phyloP scores from a whole-genome alignment of 2,888 invertebrate species.

The Eupithecia subfuscata region DNA sequence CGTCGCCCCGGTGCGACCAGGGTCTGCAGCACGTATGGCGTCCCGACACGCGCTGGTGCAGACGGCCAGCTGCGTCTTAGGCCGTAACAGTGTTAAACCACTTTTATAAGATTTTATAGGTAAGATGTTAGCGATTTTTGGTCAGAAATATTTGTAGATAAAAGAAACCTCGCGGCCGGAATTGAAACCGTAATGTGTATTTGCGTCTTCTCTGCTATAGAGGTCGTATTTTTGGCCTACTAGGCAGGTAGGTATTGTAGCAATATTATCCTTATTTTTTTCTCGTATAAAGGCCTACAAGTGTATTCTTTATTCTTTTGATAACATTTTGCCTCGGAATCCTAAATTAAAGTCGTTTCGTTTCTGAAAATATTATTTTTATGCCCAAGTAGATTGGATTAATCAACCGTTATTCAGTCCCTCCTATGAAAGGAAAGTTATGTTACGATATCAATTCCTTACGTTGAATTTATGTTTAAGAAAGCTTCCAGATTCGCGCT shows the following conservation, averaged over 20 bases:
- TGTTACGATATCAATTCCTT: slow-evolving; percentile 16
- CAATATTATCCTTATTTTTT: not conserved
- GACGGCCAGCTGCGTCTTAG: too few species aligned
- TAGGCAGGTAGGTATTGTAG: not conserved
- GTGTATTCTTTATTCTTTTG: not conserved
- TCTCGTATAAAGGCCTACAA: not conserved
- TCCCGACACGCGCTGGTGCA: too few species aligned
- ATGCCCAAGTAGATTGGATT: slow-evolving; percentile 7
- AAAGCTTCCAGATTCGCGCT: slow-evolving; percentile 21
- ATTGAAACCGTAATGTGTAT: not conserved
- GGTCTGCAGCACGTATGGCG: too few species aligned
- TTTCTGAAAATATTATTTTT: slow-evolving; percentile 12
- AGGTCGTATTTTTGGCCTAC: not conserved
- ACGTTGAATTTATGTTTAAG: slow-evolving; percentile 18
- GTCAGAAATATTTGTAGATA: not conserved
- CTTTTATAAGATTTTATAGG: too few species aligned
- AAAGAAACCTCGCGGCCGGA: not conserved
- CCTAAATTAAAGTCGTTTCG: slow-evolving; percentile 5
- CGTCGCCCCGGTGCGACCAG: too few species aligned
- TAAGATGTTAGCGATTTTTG: not conserved
- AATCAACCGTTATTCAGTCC: slow-evolving; percentile 17
- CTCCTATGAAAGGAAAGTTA: slow-evolving; percentile 16
- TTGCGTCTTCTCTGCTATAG: not conserved
- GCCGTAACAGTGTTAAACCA: too few species aligned
- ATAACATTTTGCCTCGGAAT: not conserved